Evolutionary conservation across 2,888 invertebrate genomes (phyloP).

Genomic region (Callosobruchus maculatus): DNA sequence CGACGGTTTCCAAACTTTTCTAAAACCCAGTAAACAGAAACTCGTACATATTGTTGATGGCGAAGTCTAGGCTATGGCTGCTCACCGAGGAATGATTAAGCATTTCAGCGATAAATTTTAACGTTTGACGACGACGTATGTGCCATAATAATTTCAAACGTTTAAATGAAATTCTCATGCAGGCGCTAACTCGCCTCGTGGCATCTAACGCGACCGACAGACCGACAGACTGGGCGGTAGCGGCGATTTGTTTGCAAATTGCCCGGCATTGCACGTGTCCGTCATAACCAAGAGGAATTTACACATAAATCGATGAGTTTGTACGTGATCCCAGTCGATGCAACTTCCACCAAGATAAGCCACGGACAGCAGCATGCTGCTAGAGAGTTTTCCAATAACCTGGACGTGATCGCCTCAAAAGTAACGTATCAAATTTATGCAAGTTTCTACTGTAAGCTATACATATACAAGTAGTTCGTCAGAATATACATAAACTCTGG

Average conservation of each 20-base stretch:
- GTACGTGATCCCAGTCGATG: neutral
- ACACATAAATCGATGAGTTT: neutral
- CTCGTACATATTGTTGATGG: too few species aligned
- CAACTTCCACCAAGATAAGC: neutral
- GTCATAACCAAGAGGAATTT: neutral
- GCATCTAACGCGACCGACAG: neutral
- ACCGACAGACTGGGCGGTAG: neutral
- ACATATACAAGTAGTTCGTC: neutral
- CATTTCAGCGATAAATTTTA: too few species aligned
- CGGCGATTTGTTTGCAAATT: neutral
- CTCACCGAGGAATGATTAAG: too few species aligned
- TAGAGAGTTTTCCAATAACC: neutral
- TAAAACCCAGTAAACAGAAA: too few species aligned
- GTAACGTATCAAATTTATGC: neutral
- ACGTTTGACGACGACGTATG: too few species aligned
- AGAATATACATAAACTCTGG: neutral
- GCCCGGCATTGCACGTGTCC: neutral
- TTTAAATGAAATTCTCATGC: neutral
- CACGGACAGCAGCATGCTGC: neutral
- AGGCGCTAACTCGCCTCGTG: neutral
- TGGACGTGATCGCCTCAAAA: neutral
- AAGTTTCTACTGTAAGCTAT: neutral
- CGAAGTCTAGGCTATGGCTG: too few species aligned
- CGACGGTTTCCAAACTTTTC: too few species aligned
- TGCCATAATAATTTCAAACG: neutral